These are phyloP conservation scores for Spinus olivaceus DNA, from an alignment of 2,797 vertebrate genomes.

Conservation along the genomic window DNA sequence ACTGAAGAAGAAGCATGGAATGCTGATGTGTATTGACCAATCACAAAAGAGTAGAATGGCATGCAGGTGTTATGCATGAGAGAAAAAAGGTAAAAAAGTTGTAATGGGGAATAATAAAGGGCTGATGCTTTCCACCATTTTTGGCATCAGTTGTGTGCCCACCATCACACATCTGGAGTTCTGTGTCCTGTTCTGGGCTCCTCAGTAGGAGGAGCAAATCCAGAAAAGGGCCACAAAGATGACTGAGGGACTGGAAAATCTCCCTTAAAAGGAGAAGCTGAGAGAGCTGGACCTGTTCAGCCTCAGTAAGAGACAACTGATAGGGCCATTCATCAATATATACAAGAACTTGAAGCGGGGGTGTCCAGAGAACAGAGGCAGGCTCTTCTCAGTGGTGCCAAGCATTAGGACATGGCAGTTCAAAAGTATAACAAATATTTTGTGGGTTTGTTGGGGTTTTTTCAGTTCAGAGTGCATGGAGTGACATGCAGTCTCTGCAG, in stretches of 20 bases:
- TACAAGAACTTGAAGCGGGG: rapidly evolving
- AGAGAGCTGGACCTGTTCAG: not conserved
- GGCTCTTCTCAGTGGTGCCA: not conserved
- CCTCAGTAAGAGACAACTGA: not conserved
- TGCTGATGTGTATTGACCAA: not conserved
- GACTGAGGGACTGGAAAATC: not conserved
- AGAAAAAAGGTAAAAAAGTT: not conserved
- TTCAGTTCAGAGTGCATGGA: not conserved
- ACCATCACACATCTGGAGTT: not conserved
- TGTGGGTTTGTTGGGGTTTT: not conserved
- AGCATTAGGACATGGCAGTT: rapidly evolving
- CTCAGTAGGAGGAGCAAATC: not conserved
- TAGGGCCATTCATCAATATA: not conserved
- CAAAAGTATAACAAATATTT: not conserved
- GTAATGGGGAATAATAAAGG: not conserved
- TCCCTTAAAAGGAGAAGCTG: not conserved
- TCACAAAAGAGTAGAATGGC: not conserved
- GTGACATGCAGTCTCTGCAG: rapidly evolving
- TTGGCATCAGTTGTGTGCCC: not conserved
- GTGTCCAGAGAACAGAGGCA: not conserved
- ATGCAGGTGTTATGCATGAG: not conserved
- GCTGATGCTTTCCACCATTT: not conserved
- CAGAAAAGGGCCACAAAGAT: not conserved
- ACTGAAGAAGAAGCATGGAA: not conserved
- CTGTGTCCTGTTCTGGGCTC: not conserved